Evolutionary conservation across 2,797 vertebrate species (phyloP).

Genomic region (Lutjanus campechanus): DNA sequence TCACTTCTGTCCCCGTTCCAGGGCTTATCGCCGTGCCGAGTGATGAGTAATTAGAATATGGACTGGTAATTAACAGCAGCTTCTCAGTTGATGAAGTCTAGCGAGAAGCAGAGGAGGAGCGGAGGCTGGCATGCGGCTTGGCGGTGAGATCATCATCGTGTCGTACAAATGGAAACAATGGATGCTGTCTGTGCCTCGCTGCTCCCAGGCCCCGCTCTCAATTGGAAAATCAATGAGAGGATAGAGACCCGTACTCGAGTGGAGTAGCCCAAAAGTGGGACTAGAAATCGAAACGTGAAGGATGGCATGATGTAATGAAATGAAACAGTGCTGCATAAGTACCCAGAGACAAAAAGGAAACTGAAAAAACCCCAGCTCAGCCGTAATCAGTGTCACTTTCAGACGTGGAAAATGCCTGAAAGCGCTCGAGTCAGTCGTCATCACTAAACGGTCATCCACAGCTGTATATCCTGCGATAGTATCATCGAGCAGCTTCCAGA

Average conservation of each 20-base stretch:
- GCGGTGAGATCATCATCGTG: constrained; percentile 72
- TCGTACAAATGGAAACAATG: constrained; percentile 73
- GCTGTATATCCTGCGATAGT: constrained; percentile 38
- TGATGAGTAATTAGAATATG: constrained; percentile 80
- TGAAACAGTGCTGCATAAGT: constrained; percentile 61
- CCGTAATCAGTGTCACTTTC: constrained; percentile 64
- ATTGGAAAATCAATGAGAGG: constrained; percentile 77
- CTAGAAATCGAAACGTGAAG: constrained; percentile 66
- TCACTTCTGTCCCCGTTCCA: constrained; percentile 46
- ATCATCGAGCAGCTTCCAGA: constrained; percentile 58
- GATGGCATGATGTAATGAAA: constrained; percentile 76
- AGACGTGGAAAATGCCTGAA: constrained; percentile 28
- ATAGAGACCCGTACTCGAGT: constrained; percentile 62
- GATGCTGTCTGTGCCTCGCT: constrained; percentile 62
- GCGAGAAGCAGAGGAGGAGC: constrained; percentile 32
- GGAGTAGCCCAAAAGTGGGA: constrained; percentile 64
- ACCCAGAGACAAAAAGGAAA: constrained; percentile 57
- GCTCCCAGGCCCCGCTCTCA: constrained; percentile 56
- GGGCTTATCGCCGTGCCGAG: constrained; percentile 23
- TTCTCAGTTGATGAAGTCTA: constrained; percentile 79
- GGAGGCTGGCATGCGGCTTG: constrained; percentile 57
- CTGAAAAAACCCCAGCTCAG: constrained; percentile 44
- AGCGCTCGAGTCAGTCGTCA: constrained; percentile 22
- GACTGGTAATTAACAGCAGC: constrained; percentile 83
- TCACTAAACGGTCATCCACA: constrained; percentile 33